Base-by-base conservation (phyloP, 2,113 vertebrate species). In the Mastomys natalensis region DNA sequence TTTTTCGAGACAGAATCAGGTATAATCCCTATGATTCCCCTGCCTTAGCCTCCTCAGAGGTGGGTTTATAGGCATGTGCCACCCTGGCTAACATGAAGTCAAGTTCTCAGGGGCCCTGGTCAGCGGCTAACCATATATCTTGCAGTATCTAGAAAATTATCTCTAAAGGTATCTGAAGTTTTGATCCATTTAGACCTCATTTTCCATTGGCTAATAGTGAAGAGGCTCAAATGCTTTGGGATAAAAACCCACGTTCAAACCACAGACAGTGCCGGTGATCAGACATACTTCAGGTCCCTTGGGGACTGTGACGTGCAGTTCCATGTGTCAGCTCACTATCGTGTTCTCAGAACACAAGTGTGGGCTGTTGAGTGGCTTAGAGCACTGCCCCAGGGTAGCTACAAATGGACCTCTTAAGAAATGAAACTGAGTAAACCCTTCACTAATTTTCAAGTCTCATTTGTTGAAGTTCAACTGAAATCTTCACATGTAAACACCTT, bases 271-370 rank as follows among this genome's bases (percentile, higher is more conserved):
- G 10, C 85, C 37, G 43, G 72, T 81, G 29, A n/a, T 8, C 31
- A 53, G 87, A 82, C 29, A 17, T 70, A 31, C 51, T 31, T 37
- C 51, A 10, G 51, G n/a, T n/a, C 86, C 62, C 3, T 12, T 19
- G 45, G n/a, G 37, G 34, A 22, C 48, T 77, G 19, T 37, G 51
- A 55, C 13, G 4, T 60, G 26, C 43, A 19, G 31, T 53, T 17
- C 64, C 19, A 11, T 34, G 1, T 11, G 21, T 2, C 4, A 4
- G 1, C 1, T 3, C 9, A 3, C 34, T 13, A 24, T 0, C 0
- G 2, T 45, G 40, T 31, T 45, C 51, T n/a, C 31, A 0, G 12
- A 51, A 70, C 37, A 74, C 29, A 40, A 1, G 0, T 43, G 53
- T 89, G 62, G 76, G 70, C 22, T 10, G 15, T 34, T 4, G 31